Conservation (phyloP, 2,888 invertebrate species). For the Orchestes rusci region DNA sequence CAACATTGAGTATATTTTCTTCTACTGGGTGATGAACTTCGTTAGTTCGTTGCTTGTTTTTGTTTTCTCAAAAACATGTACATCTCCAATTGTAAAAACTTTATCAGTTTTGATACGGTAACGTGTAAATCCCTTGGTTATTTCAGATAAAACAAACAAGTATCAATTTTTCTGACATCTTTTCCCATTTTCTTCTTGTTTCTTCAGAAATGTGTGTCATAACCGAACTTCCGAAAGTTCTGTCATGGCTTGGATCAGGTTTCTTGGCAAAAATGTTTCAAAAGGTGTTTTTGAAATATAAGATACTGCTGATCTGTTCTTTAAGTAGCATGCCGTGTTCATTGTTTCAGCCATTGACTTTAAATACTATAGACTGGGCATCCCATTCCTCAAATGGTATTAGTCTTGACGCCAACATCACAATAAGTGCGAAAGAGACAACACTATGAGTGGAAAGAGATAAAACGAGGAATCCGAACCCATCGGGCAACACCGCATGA, state of each 20-base stretch:
- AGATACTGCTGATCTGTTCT: slow-evolving; percentile 21
- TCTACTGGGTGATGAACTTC: not conserved
- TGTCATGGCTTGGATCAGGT: slow-evolving; percentile 33
- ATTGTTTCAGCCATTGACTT: no score
- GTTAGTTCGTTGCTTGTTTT: not conserved
- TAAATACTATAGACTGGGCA: no score
- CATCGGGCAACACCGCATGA: no score
- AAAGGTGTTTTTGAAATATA: slow-evolving; percentile 29
- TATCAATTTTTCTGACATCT: slow-evolving; percentile 27
- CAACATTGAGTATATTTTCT: not conserved
- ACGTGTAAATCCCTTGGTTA: slow-evolving; percentile 29
- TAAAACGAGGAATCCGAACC: no score
- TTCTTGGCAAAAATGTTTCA: no score
- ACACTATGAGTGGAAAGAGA: no score
- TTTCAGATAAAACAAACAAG: slow-evolving; percentile 30
- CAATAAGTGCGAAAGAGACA: no score
- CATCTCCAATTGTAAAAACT: slow-evolving; percentile 1
- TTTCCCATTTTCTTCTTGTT: slow-evolving; percentile 32
- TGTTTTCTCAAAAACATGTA: slow-evolving; percentile 1
- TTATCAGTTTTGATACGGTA: slow-evolving; percentile 20
- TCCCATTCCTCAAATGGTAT: no score
- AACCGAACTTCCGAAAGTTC: slow-evolving; percentile 32
- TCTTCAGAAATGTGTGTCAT: slow-evolving; percentile 33
- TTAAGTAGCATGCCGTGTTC: slow-evolving; percentile 24
- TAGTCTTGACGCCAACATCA: no score